Conservation (phyloP, 2,113 vertebrate species). For the Microtus ochrogaster region DNA sequence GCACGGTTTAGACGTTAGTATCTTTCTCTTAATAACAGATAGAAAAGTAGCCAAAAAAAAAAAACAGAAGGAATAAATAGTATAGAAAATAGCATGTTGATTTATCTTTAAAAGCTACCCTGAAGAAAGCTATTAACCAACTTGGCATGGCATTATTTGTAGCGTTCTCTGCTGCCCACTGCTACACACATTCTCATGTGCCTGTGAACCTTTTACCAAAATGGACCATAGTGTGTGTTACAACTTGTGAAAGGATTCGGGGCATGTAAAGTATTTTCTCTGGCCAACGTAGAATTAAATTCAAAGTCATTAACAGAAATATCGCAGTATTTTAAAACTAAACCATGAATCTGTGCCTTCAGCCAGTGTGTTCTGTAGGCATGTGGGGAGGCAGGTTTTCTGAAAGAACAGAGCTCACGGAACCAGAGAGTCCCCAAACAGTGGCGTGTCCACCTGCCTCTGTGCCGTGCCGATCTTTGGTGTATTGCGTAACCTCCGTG, state of each 20-base stretch:
- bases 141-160: neutral
- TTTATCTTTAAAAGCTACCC: neutral
- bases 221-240: neutral
- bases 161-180: neutral
- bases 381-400: neutral
- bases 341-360: neutral
- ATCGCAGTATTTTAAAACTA: constrained; percentile 39
- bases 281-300: neutral
- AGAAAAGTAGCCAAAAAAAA: neutral
- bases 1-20: neutral
- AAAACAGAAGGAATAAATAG: neutral
- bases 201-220: neutral
- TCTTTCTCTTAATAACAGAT: neutral
- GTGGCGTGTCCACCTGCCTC: neutral
- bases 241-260: neutral
- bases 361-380: neutral
- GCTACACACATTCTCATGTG: neutral
- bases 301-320: constrained; percentile 14
- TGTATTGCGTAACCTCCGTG: neutral
- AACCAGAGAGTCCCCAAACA: neutral
- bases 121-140: neutral
- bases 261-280: neutral
- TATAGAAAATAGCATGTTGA: neutral
- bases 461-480: neutral
- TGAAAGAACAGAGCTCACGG: neutral